These are phyloP conservation scores for Eilema caniola DNA, from an alignment of 2,888 invertebrate species.

Conservation along the genomic window DNA sequence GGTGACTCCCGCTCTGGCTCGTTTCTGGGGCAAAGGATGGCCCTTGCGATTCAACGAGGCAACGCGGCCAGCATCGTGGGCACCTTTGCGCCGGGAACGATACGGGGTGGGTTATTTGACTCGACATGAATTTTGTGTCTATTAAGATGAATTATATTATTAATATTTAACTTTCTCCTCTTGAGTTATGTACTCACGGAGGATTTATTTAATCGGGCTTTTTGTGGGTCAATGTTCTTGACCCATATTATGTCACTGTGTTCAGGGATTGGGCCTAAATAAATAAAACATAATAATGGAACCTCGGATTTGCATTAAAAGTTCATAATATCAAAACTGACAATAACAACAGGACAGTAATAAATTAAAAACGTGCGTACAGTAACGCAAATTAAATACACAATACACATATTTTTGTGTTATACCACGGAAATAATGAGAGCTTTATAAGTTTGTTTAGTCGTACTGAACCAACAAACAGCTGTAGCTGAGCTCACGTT, in stretches of 20 bases:
- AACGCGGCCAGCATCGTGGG: no score
- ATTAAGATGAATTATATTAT: no score
- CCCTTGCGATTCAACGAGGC: no score
- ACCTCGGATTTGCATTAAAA: background rate
- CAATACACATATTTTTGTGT: background rate
- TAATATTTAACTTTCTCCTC: slow-evolving; percentile 6
- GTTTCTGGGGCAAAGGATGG: no score
- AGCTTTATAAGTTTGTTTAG: background rate
- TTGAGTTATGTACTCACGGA: background rate
- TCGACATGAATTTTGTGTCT: no score
- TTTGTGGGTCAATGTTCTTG: background rate
- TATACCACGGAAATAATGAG: background rate
- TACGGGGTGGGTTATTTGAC: no score
- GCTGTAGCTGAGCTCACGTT: background rate
- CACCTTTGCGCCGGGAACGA: no score
- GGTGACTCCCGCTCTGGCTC: no score
- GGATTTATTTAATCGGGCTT: background rate
- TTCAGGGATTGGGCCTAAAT: background rate
- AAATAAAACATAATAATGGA: background rate
- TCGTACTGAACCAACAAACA: background rate
- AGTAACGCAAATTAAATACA: no score
- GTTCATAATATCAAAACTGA: background rate
- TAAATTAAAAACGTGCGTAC: no score
- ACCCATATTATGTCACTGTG: background rate
- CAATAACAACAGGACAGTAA: no score